Evolutionary conservation across 2,888 invertebrate species (phyloP), one percentile per base, ranked within the genome.

Genomic region (Drosophila neoperkinsi): DNA sequence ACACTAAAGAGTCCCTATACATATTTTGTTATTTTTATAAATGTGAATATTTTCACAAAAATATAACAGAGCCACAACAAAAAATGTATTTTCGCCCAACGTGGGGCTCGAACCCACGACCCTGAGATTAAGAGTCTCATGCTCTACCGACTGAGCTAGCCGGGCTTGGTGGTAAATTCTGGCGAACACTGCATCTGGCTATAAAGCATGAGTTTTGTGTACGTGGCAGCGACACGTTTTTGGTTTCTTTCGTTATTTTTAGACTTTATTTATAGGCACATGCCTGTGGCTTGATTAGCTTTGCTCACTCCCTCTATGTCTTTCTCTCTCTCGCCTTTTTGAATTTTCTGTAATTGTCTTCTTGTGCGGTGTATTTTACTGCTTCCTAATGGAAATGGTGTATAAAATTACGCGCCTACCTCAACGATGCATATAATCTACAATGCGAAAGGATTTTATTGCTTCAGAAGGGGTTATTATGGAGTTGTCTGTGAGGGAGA

Each of bases 41-140:
- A 3, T n/a, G 25, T 3, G 6, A 0, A 10, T 6, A 34, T 25
- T 3, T 10, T 9, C n/a, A 53, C 6, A 21, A 10, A 13, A 18
- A 21, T 21, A 21, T 13, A 9, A 21, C 0, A n/a, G 11, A 13
- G 4, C 10, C 36, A 55, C 16, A 4, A 38, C 18, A n/a, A 74
- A 64, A 71, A 60, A 7, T 18, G 36, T 4, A 0, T 13, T 30
- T 60, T 65, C 83, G 83, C 83, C 83, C 87, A 91, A 90, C 86
- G 90, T 87, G 86, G 86, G 86, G 90, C 87, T 90, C 90, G 90
- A 89, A 90, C 88, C 82, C 90, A 90, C 73, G 70, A 69, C 70
- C 87, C 87, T 90, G 87, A 88, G 90, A 88, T 88, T 88, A 88
- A 88, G 87, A 88, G 87, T 88, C 87, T 88, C 87, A 90, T 88